Conservation (phyloP, 2,888 invertebrate genomes). For the Dryomyza anilis region DNA sequence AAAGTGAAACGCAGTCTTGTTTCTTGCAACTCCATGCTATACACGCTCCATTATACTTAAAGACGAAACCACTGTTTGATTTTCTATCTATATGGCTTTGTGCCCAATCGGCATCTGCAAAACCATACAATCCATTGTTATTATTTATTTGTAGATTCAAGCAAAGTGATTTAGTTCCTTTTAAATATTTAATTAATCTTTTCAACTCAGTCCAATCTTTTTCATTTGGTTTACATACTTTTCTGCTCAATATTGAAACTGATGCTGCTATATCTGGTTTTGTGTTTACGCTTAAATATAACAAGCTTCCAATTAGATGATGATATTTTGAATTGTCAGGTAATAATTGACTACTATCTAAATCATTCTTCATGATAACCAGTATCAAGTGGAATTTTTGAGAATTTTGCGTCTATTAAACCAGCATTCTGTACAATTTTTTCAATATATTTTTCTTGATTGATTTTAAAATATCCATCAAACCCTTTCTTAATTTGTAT, state of each 20-base stretch:
- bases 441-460: not conserved
- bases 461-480: not conserved
- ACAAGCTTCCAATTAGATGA: not conserved
- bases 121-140: no score
- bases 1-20: no score
- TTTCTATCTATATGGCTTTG: no score
- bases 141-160: no score
- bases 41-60: no score
- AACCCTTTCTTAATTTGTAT: not conserved
- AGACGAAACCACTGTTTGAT: no score
- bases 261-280: not conserved
- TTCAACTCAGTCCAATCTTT: no score
- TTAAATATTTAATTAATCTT: no score
- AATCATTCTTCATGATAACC: not conserved
- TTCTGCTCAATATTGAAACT: not conserved
- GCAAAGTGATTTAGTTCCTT: no score
- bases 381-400: not conserved
- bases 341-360: not conserved
- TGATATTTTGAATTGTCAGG: not conserved
- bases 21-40: no score
- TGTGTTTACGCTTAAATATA: not conserved
- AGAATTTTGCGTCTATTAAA: not conserved
- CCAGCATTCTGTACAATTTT: not conserved
- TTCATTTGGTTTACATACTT: not conserved
- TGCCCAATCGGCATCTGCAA: no score